Percentiles rank a stretch among this genome's conserved stretches.
These are phyloP conservation scores for Ormyrus labotus DNA, from an alignment of 2,888 invertebrate species.

Conservation along the genomic window DNA sequence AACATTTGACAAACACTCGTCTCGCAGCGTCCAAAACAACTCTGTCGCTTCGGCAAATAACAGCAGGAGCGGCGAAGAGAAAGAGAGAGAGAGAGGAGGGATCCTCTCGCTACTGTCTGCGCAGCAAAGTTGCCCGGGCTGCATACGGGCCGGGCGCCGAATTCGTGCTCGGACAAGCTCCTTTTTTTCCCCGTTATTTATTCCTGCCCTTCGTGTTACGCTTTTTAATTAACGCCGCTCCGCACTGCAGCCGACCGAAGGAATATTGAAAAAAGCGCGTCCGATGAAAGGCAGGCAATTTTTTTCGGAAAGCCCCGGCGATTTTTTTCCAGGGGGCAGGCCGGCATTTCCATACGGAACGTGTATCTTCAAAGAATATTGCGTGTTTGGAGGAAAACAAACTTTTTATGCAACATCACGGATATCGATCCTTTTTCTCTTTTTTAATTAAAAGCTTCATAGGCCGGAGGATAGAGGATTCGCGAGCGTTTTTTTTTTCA, in stretches of 20 bases:
- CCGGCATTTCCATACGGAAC: slow-evolving; percentile 45
- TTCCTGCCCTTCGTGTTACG: slow-evolving; percentile 15
- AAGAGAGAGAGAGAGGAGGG: background rate
- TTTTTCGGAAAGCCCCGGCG: no score
- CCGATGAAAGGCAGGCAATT: slow-evolving; percentile 27
- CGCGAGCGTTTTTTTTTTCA: background rate
- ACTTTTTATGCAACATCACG: slow-evolving; percentile 35
- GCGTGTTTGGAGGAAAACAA: slow-evolving; percentile 47
- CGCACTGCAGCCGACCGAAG: slow-evolving; percentile 18
- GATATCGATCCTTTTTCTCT: slow-evolving; percentile 32
- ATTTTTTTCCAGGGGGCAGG: no score
- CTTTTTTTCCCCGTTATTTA: slow-evolving; percentile 15
- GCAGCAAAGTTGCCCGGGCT: slow-evolving; percentile 67
- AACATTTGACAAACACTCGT: slow-evolving; percentile 75
- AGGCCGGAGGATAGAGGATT: background rate
- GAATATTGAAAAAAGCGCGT: slow-evolving; percentile 51
- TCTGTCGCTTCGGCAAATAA: slow-evolving; percentile 68
- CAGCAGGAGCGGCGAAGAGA: slow-evolving; percentile 58
- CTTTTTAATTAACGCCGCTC: slow-evolving; percentile 52
- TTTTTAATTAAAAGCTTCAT: slow-evolving; percentile 44
- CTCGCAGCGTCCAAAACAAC: slow-evolving; percentile 64
- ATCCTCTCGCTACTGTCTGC: slow-evolving; percentile 69
- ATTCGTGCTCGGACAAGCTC: slow-evolving; percentile 7
- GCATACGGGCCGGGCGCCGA: slow-evolving; percentile 67
- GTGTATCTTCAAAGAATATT: slow-evolving; percentile 55